Base-by-base conservation (phyloP, 2,888 invertebrate genomes). In the Leptopilina syphax region DNA sequence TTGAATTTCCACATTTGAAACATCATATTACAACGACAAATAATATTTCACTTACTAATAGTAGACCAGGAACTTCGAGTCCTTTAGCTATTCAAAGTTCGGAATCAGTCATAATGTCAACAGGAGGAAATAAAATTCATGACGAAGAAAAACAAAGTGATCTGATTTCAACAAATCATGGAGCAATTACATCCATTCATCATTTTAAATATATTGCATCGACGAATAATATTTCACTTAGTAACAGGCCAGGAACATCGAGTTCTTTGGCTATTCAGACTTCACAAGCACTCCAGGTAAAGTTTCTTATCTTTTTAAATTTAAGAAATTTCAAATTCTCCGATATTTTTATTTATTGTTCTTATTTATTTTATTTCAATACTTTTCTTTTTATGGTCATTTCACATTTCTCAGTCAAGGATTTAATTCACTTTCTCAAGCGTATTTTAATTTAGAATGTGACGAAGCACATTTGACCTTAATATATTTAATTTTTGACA, bases 91-190 rank as follows among this genome's bases (percentile, higher is more conserved):
- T 73, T 24, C 63, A 34, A 57, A n/a, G 9, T 54, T 63, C 73
- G 4, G 54, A 57, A 34, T 57, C 57, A 50, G n/a, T 54, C 34
- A 34, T 73, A 10, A 9, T 73, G 73, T 34, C 73, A 70, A 70
- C 70, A 73, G 27, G 57, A 73, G 73, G 73, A 73, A 73, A 34
- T 73, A 54, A 57, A 57, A 27, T 73, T 34, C 57, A 73, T 34
- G 73, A 54, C 57, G 73, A 73, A 54, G 73, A 57, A 73, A 73
- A 73, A 54, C 54, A 57, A 73, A 73, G 54, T 34, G 73, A 57
- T 73, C 18, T 50, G 34, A 57, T 73, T 73, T 57, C 73, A 1
- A 57, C 54, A 27, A 73, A 73, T 54, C 54, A 54, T 34, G 54
- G 24, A 24, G 18, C 63, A 63, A 18, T 63, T 63, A n/a, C 63